Evolutionary conservation across 2,113 vertebrate genomes (phyloP), one percentile per base, ranked within the genome.

Genomic region (Cynoglossus semilaevis): DNA sequence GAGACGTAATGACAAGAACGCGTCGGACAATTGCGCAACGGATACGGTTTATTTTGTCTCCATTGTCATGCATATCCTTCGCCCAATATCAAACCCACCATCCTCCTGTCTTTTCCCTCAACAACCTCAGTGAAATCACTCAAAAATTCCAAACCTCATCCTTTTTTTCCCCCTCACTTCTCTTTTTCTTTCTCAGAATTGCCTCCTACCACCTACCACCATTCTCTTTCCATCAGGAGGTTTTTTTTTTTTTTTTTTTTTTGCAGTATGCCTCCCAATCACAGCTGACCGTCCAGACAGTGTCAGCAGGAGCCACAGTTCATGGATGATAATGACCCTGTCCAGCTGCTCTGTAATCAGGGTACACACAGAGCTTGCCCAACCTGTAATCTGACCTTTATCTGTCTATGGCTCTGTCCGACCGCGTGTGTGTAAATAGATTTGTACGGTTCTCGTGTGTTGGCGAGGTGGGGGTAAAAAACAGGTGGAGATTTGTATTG

Each of bases 311-410:
- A 68, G 76, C 51, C 76, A 67, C 41, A 76, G 72, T 82, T 83
- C 80, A 59, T 68, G 72, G 76, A 79, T 80, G 72, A 83, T 82
- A 74, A 79, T 85, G 70, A 83, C 67, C 70, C 44, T 12, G 42
- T 22, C 60, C 49, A 50, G 74, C 71, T 78, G 80, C 79, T 75
- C 51, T 51, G 64, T 45, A 68, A 63, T 49, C 57, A 29, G 58
- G 55, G 58, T 51, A 57, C 65, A 62, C 58, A 48, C 67, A 29
- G 58, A 52, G 56, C 58, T 56, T 19, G 42, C 73, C 36, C 51
- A 63, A 51, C 59, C 45, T 34, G 13, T 10, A 1, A 49, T 67
- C 65, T 13, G 9, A 17, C 13, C 7, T n/a, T 37, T 64, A 60
- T 65, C 57, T 74, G 74, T 54, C 47, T 34, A n/a, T 67, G 65